phyloP scores from a whole-genome alignment of 1,140 invertebrate genomes.

The Drosophila santomea region DNA sequence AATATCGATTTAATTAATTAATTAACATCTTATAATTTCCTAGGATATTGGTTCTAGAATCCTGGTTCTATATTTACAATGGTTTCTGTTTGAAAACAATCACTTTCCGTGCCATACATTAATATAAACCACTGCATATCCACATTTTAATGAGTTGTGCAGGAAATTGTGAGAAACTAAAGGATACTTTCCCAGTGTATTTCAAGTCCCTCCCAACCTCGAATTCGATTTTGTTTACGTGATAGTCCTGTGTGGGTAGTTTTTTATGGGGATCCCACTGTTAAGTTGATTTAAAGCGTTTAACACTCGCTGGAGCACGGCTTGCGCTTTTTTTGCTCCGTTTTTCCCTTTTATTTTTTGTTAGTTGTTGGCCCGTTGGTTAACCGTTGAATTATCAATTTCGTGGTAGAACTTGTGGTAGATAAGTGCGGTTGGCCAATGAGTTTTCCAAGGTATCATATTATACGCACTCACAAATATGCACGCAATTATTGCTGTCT shows the following conservation, averaged over 20 bases:
- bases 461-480: constrained; percentile 33
- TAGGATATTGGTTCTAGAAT: no score
- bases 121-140: no score
- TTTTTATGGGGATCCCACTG: constrained; percentile 22
- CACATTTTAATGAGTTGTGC: no score
- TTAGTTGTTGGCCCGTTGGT: constrained; percentile 74
- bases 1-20: no score
- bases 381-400: constrained; percentile 84
- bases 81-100: neutral
- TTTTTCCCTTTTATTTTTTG: constrained; percentile 41
- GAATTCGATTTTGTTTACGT: constrained; percentile 31
- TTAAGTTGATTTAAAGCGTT: constrained; percentile 74
- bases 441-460: constrained; percentile 83
- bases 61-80: neutral
- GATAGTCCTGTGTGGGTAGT: constrained; percentile 10
- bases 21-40: no score
- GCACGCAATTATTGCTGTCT: constrained; percentile 44
- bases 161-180: no score
- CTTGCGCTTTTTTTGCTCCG: constrained; percentile 14
- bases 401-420: constrained; percentile 83
- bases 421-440: constrained; percentile 84
- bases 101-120: no score
- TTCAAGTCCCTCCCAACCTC: neutral
- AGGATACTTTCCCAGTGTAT: neutral
- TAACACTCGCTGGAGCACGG: constrained; percentile 55